Evolutionary conservation across 1,140 invertebrate species (phyloP).

Genomic region (Diuraphis noxia): DNA sequence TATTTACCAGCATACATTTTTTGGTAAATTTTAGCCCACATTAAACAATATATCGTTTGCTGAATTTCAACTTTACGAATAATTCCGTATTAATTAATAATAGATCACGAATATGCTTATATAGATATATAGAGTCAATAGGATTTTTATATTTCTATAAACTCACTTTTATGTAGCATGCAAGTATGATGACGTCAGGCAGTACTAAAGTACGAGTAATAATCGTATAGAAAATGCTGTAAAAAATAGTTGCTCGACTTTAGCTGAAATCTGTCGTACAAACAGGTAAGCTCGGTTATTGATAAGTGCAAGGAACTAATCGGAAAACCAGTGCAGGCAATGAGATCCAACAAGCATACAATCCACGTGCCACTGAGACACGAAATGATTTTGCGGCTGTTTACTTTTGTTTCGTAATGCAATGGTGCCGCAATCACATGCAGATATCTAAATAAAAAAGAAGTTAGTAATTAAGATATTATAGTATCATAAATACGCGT

Average conservation of each 20-base stretch:
- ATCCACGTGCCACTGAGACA: conserved; percentile 63
- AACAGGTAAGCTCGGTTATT: conserved; percentile 65
- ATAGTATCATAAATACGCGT: not conserved
- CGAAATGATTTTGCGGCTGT: conserved; percentile 66
- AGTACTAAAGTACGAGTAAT: conserved; percentile 70
- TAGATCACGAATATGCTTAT: too few relatives aligned
- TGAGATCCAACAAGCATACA: conserved; percentile 61
- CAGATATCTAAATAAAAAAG: conserved; percentile 23
- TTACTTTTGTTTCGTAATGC: conserved; percentile 75
- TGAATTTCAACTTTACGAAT: not conserved
- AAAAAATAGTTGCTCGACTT: conserved; percentile 64
- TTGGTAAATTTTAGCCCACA: not conserved
- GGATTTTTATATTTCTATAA: not conserved
- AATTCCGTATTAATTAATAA: too few relatives aligned
- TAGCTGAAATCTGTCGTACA: conserved; percentile 71
- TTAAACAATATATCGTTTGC: too few relatives aligned
- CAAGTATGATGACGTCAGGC: conserved; percentile 70
- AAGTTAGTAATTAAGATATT: too few relatives aligned
- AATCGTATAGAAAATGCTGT: conserved; percentile 68
- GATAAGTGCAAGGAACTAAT: conserved; percentile 63
- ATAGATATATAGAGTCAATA: not conserved
- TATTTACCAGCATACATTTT: not conserved
- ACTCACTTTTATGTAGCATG: conserved; percentile 71
- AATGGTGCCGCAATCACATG: conserved; percentile 77
- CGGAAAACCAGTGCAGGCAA: conserved; percentile 62